Evolutionary conservation across 2,888 invertebrate genomes (phyloP), one percentile per base, ranked within the genome.

Genomic region (Reticulitermes lucifugus): DNA sequence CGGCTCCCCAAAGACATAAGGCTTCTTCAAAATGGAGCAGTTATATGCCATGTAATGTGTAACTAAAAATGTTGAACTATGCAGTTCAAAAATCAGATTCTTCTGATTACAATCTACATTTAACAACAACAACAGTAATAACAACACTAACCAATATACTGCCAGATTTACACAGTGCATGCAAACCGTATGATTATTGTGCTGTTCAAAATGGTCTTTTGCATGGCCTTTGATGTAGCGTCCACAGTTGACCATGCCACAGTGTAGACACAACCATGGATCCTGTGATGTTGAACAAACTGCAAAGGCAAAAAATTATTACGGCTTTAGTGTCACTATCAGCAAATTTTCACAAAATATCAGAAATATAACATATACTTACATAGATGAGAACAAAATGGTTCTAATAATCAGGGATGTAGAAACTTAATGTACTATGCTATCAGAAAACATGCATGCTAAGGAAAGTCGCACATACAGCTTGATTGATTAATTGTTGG

Each of bases 141-240:
- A 46, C 6, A 6, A 35, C 82, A 87, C 90, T 92, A 91, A 96
- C 96, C 96, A 96, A 91, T 93, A 96, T 88, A 96, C 95, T 83
- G 95, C 94, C 89, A 93, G 93, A 88, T 92, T 94, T 89, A 95
- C 93, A 91, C 95, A 95, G 90, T 96, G 96, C 91, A 97, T 95
- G 90, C 96, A 95, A 77, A 96, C 92, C 88, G 94, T 93, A 89
- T 96, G 96, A 87, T 93, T 92, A 86, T 91, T 89, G 86, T 92
- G 90, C 89, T 93, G 92, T 88, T 93, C 92, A 86, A 94, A 94
- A 91, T 97, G 96, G 87, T 92, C 91, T 88, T 95, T 93, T 41
- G 96, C 96, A 91, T 97, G 96, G 14, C 94, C 95, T 87, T 94
- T 95, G 85, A 95, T 93, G 90, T 96, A 96, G 83, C 96, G 94